Conservation (phyloP, 2,888 invertebrate genomes). For the Temnothorax ravouxi region DNA sequence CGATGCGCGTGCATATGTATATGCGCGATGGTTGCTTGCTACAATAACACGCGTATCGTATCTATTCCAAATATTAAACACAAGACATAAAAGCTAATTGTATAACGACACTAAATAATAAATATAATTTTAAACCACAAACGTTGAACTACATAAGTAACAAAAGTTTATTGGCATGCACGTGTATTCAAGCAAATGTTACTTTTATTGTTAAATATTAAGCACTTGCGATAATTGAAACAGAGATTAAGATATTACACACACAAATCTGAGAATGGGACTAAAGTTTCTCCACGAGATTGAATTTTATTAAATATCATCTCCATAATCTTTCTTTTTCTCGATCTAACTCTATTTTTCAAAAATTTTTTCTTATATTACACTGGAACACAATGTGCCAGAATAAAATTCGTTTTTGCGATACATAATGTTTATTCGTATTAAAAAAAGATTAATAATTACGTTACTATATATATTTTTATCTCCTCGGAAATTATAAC, state of each 20-base stretch:
- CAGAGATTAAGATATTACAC: neutral
- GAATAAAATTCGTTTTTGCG: neutral
- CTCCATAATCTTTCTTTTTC: neutral
- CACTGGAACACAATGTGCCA: neutral
- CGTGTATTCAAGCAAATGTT: neutral
- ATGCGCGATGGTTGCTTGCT: conserved; percentile 4
- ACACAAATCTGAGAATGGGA: neutral
- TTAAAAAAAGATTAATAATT: neutral
- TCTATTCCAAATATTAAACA: conserved; percentile 22
- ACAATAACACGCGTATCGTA: neutral
- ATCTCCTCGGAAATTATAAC: neutral
- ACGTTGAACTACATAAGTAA: neutral
- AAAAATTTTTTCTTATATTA: neutral
- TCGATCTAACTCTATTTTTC: neutral
- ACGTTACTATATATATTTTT: neutral
- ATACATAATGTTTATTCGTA: neutral
- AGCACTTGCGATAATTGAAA: neutral
- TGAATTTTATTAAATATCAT: neutral
- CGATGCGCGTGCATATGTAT: neutral
- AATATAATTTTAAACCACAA: neutral
- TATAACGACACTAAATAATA: conserved; percentile 3
- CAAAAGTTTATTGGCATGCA: neutral
- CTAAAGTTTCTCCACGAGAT: neutral
- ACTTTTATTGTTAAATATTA: neutral
- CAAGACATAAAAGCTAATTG: neutral